phyloP scores from a whole-genome alignment of 2,113 vertebrate genomes.

The Sinocyclocheilus grahami region DNA sequence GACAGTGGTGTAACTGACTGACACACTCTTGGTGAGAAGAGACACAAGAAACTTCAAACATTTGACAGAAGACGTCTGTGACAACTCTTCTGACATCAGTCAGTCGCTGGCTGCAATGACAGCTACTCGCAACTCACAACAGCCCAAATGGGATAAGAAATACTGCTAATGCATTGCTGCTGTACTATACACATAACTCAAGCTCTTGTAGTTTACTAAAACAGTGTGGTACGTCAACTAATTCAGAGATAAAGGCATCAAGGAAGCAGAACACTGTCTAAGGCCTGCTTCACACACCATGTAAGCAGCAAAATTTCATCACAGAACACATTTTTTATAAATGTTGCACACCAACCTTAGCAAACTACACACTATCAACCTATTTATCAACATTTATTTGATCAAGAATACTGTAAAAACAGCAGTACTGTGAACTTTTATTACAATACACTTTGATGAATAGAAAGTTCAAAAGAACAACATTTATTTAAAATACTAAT shows the following conservation, averaged over 20 bases:
- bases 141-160: not conserved
- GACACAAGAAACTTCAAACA: constrained; percentile 22
- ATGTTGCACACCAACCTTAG: not conserved
- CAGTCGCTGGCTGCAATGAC: constrained; percentile 33
- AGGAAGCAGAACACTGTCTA: not conserved
- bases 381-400: not conserved
- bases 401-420: too few relatives aligned
- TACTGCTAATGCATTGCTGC: not conserved
- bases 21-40: constrained; percentile 26
- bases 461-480: too few relatives aligned
- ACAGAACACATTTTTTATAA: not conserved
- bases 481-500: too few relatives aligned
- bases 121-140: not conserved
- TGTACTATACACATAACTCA: not conserved
- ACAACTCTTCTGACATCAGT: constrained; percentile 41
- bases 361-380: not conserved
- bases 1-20: not conserved
- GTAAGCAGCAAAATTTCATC: not conserved
- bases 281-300: not conserved
- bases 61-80: constrained; percentile 50
- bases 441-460: too few relatives aligned
- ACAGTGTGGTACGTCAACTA: not conserved
- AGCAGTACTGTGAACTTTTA: too few relatives aligned
- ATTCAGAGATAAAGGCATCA: not conserved
- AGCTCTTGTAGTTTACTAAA: not conserved